A percentile compares a stretch with the other conserved stretches of the same genome.
Evolutionary conservation across 2,797 vertebrate genomes (phyloP).

Genomic region (Sebastes cheni): DNA sequence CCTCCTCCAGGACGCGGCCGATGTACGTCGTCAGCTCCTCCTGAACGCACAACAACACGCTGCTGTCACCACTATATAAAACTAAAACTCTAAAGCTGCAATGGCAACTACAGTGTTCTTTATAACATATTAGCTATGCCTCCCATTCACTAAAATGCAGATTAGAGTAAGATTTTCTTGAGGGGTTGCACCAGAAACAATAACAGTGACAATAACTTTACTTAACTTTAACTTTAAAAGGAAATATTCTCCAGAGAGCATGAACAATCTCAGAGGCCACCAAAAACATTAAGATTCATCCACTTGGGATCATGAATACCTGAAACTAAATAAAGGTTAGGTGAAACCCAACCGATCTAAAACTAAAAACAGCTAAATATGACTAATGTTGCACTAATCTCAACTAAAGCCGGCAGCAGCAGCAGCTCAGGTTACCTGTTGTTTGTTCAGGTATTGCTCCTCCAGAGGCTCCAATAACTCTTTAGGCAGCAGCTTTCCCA

Average conservation of each 20-base stretch:
- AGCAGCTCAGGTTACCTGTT: conserved; percentile 75
- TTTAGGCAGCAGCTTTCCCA: conserved; percentile 85
- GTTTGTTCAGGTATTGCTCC: conserved; percentile 77
- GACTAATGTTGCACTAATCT: neutral
- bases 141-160: neutral
- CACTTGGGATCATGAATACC: neutral
- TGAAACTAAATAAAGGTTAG: neutral
- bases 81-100: neutral
- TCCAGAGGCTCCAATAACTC: conserved; percentile 78
- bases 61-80: neutral
- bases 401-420: neutral
- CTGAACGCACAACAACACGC: conserved; percentile 57
- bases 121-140: rapidly evolving
- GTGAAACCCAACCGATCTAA: neutral
- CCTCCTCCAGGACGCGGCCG: conserved; percentile 74
- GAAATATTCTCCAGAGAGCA: neutral
- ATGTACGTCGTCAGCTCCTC: conserved; percentile 70
- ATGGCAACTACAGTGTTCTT: neutral
- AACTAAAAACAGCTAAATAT: neutral
- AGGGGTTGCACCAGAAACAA: neutral
- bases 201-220: too few relatives aligned
- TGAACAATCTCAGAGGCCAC: neutral
- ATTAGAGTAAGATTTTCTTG: neutral
- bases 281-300: neutral
- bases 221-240: neutral